phyloP scores from a whole-genome alignment of 2,888 invertebrate species.

The Malthinus seriepunctatus region DNA sequence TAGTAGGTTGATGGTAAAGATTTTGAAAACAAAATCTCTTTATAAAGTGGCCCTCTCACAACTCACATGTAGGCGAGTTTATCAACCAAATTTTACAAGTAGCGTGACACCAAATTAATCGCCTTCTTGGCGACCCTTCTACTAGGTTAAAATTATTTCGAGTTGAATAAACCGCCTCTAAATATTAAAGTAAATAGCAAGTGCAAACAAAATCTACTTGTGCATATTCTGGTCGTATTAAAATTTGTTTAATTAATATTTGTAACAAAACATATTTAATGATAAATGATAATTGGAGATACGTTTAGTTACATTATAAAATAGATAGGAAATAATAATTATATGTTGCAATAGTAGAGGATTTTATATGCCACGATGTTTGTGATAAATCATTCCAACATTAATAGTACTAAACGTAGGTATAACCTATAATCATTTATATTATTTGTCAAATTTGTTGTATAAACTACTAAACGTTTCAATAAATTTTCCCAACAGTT shows the following conservation, averaged over 20 bases:
- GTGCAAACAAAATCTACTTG: too few species aligned
- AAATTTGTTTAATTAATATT: constrained; percentile 15
- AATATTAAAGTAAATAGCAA: too few species aligned
- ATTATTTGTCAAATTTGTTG: constrained; percentile 5
- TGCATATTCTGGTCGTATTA: background rate
- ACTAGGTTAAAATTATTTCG: too few species aligned
- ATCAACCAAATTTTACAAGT: too few species aligned
- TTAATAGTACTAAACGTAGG: constrained; percentile 5
- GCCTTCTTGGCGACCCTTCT: too few species aligned
- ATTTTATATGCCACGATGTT: constrained; percentile 1
- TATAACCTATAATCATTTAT: background rate
- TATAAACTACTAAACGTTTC: constrained; percentile 1
- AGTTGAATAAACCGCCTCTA: too few species aligned
- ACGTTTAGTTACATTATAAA: background rate
- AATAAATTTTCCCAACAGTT: background rate
- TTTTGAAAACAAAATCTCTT: too few species aligned
- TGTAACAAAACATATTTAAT: background rate
- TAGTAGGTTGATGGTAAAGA: too few species aligned
- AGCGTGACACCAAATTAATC: too few species aligned
- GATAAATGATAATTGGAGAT: constrained; percentile 12
- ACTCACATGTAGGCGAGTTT: too few species aligned
- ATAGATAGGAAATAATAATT: background rate
- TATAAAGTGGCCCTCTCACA: too few species aligned
- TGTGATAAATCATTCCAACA: constrained; percentile 1
- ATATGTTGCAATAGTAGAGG: background rate